Evolutionary conservation across 1,140 invertebrate species (phyloP).

Genomic region (Diabrotica virgifera): DNA sequence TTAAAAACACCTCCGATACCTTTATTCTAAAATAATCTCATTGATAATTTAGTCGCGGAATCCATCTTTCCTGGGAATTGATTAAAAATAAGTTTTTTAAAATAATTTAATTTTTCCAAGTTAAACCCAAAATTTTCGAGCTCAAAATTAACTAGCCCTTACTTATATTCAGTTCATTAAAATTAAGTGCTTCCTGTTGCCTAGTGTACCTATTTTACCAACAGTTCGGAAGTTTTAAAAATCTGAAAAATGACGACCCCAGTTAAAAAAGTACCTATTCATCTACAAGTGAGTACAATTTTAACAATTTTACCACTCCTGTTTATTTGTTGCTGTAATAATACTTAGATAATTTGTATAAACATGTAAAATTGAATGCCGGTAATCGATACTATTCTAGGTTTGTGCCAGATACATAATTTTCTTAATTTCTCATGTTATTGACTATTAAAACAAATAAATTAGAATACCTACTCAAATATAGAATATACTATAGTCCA

Average conservation of each 20-base stretch:
- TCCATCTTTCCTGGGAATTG: no score
- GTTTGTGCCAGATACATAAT: background rate
- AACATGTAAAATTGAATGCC: background rate
- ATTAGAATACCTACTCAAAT: no score
- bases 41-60: no score
- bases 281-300: slow-evolving; percentile 74
- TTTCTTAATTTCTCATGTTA: background rate
- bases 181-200: background rate
- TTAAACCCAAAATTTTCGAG: no score
- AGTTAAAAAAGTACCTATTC: slow-evolving; percentile 91
- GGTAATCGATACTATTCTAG: background rate
- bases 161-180: background rate
- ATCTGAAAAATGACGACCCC: slow-evolving; percentile 42
- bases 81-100: no score
- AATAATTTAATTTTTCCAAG: no score
- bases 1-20: background rate
- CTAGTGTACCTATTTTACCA: background rate
- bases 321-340: background rate
- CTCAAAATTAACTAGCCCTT: no score
- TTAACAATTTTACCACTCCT: slow-evolving; percentile 2
- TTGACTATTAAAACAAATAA: no score
- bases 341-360: background rate
- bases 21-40: no score
- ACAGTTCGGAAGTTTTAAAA: background rate
- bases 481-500: no score